These are phyloP conservation scores for Clarias laeviceps DNA, from an alignment of 2,797 vertebrate species.

Conservation along the genomic window DNA sequence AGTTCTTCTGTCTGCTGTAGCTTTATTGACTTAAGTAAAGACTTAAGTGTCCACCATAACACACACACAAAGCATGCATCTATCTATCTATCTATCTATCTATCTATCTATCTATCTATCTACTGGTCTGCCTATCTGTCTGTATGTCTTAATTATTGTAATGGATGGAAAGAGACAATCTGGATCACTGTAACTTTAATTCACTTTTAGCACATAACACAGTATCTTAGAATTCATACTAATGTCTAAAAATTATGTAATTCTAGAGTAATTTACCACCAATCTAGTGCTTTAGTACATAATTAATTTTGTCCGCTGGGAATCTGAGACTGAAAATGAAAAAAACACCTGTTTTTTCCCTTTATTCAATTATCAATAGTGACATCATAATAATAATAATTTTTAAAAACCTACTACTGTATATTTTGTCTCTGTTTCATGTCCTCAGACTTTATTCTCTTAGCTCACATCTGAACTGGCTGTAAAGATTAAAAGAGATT, in stretches of 20 bases:
- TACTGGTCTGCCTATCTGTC: too few relatives aligned
- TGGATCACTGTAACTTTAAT: not conserved
- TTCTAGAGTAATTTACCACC: not conserved
- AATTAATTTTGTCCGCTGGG: not conserved
- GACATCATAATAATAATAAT: not conserved
- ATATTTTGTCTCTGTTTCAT: not conserved
- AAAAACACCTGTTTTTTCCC: not conserved
- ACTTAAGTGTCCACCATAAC: not conserved
- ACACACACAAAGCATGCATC: not conserved
- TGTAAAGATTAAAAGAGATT: conserved; percentile 41
- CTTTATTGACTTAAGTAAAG: not conserved
- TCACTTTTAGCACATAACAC: not conserved
- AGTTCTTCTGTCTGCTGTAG: too few relatives aligned
- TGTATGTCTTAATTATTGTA: too few relatives aligned
- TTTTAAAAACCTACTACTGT: too few relatives aligned
- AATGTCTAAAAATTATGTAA: not conserved
- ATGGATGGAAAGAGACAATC: not conserved
- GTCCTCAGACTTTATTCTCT: conserved; percentile 19
- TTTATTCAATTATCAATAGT: not conserved
- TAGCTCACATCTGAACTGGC: conserved; percentile 10
- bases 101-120: too few relatives aligned
- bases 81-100: too few relatives aligned
- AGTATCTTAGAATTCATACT: not conserved
- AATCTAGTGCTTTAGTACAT: not conserved
- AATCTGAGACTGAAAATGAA: not conserved